Conservation (phyloP, 1,140 invertebrate species). For the Bombus pascuorum region DNA sequence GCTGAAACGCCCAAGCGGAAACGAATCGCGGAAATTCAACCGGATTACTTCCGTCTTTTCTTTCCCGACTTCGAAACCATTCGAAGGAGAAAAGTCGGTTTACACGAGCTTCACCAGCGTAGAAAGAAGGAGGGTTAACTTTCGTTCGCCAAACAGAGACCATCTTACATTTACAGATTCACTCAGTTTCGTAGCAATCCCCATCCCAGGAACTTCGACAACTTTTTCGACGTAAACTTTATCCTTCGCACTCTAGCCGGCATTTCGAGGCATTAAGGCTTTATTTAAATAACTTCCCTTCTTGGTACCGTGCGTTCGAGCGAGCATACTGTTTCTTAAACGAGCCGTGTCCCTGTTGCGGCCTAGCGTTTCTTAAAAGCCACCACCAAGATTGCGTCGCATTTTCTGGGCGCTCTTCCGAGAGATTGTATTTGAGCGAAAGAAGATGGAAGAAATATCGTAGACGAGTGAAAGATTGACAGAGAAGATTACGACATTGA, state of each 20-base stretch:
- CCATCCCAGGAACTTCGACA: slow-evolving; percentile 8
- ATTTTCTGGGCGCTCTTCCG: not conserved
- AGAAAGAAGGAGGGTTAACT: not conserved
- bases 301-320: not conserved
- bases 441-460: not conserved
- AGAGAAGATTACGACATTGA: not conserved
- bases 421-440: not conserved
- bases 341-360: not conserved
- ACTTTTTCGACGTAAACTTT: slow-evolving; percentile 35
- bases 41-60: slow-evolving; percentile 18
- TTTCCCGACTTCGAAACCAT: not conserved
- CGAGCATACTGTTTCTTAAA: slow-evolving; percentile 8
- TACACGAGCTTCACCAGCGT: not conserved
- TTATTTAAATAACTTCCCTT: slow-evolving; percentile 18
- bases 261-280: slow-evolving; percentile 14
- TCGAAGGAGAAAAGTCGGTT: slow-evolving; percentile 20
- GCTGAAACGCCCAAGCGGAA: not conserved
- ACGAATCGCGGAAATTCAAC: slow-evolving; percentile 21
- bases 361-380: not conserved
- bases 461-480: not conserved
- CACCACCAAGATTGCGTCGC: not conserved
- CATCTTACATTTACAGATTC: slow-evolving; percentile 49
- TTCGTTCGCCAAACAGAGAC: slow-evolving; percentile 13
- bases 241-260: not conserved
- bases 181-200: not conserved